Evolutionary conservation across 1,140 invertebrate species (phyloP), one percentile per base, ranked within the genome.

Genomic region (Telenomus remus): DNA sequence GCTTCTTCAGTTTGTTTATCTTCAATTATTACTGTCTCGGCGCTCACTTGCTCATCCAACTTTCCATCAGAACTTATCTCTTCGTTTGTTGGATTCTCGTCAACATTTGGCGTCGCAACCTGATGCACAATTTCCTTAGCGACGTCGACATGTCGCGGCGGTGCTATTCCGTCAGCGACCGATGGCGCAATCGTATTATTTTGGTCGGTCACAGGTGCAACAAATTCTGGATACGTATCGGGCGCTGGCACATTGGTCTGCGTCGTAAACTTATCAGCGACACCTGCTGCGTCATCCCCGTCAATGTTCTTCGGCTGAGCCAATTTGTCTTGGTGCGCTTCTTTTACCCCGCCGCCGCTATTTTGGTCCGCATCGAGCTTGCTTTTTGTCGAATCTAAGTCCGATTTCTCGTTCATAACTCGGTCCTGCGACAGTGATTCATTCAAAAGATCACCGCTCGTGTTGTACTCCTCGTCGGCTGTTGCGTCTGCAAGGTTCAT

Each of bases 371-470:
- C 16, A 27, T 63, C 46, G 11, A 48, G 14, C 55, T 54, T 50
- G 12, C 19, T 27, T 27, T 27, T 27, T 6, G 53, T 59, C 19
- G 54, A 37, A 5, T 39, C 50, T 60, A 65, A 60, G 39, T 77
- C 63, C 19, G 69, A 37, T 61, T 76, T 14, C 19, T 27, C 19
- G 19, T 5, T 77, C 1, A 7, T 37, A 9, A 56, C 47, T 37
- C 71, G 15, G 74, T 88, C 83, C 2, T 84, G 80, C 0, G 82
- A 86, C 0, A 84, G 50, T 0, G 79, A 79, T 14, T 82, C 80
- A 47, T 87, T 85, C 16, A 86, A 39, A 8, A 83, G 42, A 79
- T 86, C 85, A 4, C 79, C 82, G 27, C 83, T 86, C 0, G 83
- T 87, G 37, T 86, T 86, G 47, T 85, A 76, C 6, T 85, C 85